Base-by-base conservation (phyloP, 2,888 invertebrate genomes). In the Tanytarsus gracilentus region DNA sequence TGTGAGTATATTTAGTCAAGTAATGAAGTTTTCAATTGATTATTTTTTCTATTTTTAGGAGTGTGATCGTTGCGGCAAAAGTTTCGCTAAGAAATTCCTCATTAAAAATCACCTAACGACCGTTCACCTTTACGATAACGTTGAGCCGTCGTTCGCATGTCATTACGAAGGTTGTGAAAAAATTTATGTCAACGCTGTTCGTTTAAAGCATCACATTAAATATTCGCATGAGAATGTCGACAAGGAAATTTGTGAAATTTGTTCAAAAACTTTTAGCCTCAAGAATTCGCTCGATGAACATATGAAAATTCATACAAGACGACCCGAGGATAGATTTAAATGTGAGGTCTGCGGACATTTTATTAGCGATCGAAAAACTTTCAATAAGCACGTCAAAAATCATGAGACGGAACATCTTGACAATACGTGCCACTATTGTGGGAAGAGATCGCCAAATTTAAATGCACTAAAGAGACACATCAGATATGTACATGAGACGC, bases 391-490 rank as follows among this genome's bases (percentile, higher is more conserved):
- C 11, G 26, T 58, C 3, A 44, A 48, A n/a, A 58, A 58, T 23
- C 68, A 69, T 49, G 70, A 68, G 1, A 64, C 62, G 8, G 64
- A 64, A 16, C 61, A 52, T 23, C 67, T 66, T 62, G 67, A 65
- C 4, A 69, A 72, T 55, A 68, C 68, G 30, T 73, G 72, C 50
- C 67, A 68, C 2, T 69, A 72, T 66, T 73, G 72, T 62, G 68
- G 69, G 5, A 73, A 73, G 62, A 66, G 70, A 3, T 69, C 72
- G 2, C 72, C 72, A 5, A 72, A 71, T 53, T 69, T 69, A 7
- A 70, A 70, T 44, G 72, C 73, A 26, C 65, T 73, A 64, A 63
- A 70, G 8, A 72, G 70, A 56, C 73, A 73, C 55, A 66, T 69
- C 30, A 69, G 70, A 0, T 71, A 72, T 56, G 73, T 73, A 0